Evolutionary conservation across 2,888 invertebrate species (phyloP).

Genomic region (Eueremaeus valkanovi): DNA sequence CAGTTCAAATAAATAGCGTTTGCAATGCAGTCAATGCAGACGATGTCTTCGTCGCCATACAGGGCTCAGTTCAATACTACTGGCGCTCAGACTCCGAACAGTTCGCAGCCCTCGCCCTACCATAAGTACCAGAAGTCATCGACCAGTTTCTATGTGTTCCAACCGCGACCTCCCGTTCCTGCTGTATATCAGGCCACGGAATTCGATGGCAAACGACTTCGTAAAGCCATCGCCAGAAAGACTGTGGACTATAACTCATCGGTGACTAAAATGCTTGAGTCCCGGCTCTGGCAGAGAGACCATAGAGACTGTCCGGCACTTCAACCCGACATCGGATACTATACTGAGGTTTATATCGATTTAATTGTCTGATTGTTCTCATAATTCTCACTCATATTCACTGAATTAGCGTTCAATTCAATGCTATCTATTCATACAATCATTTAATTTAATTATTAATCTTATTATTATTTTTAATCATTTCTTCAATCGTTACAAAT

Average conservation of each 20-base stretch:
- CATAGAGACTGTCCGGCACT: conserved; percentile 78
- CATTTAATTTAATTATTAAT: too few species aligned
- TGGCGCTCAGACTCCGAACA: not conserved
- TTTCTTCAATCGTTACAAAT: too few species aligned
- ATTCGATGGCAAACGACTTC: conserved; percentile 89
- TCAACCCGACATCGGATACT: conserved; percentile 93
- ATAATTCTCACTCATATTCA: not conserved
- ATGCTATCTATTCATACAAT: too few species aligned
- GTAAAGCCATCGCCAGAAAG: conserved; percentile 94
- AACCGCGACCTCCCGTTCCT: conserved; percentile 40
- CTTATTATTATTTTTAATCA: too few species aligned
- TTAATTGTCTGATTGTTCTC: conserved; percentile 12
- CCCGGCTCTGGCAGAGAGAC: conserved; percentile 87
- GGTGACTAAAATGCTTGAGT: conserved; percentile 85
- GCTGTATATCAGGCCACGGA: conserved; percentile 55
- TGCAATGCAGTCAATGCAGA: not conserved
- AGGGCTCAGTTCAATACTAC: conserved; percentile 16
- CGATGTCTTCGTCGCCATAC: conserved; percentile 20
- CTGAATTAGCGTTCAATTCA: not conserved
- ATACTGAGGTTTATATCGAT: conserved; percentile 62
- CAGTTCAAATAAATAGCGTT: not conserved
- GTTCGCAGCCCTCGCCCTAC: not conserved
- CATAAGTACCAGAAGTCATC: conserved; percentile 11
- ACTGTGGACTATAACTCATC: conserved; percentile 97
- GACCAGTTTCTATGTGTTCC: conserved; percentile 41